Evolutionary conservation across 2,797 vertebrate genomes (phyloP).

Genomic region (Pelochelys cantorii): DNA sequence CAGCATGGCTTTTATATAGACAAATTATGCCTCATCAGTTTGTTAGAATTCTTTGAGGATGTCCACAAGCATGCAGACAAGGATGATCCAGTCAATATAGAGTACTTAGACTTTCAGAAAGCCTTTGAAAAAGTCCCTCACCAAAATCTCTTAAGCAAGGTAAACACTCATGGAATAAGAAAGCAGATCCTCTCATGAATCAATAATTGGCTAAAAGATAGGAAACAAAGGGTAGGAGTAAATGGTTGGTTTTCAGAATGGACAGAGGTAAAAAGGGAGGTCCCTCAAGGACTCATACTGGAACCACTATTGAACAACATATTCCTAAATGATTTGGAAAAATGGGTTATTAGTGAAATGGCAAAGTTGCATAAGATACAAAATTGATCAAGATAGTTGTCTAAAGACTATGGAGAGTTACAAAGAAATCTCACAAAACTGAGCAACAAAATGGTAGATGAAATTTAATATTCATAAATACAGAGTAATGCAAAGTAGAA

Average conservation of each 20-base stretch:
- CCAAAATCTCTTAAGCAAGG: not conserved
- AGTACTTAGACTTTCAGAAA: not conserved
- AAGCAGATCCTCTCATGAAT: not conserved
- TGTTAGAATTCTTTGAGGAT: not conserved
- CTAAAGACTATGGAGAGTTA: not conserved
- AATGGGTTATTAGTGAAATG: not conserved
- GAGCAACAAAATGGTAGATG: not conserved
- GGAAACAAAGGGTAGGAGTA: not conserved
- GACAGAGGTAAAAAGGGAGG: not conserved
- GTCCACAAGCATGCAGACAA: not conserved
- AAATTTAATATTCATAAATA: not conserved
- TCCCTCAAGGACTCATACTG: not conserved
- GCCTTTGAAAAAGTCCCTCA: not conserved
- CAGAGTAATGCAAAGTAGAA: not conserved
- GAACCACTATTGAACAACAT: not conserved
- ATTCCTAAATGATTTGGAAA: not conserved
- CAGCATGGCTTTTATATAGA: not conserved
- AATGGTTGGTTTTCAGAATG: not conserved
- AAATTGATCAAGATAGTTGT: not conserved
- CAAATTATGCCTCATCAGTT: not conserved
- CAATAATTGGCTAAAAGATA: not conserved
- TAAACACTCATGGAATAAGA: not conserved
- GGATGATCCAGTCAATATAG: not conserved
- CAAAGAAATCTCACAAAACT: not conserved
- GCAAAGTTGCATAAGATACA: not conserved